phyloP scores from a whole-genome alignment of 2,888 invertebrate genomes.

The Acleris emargana region DNA sequence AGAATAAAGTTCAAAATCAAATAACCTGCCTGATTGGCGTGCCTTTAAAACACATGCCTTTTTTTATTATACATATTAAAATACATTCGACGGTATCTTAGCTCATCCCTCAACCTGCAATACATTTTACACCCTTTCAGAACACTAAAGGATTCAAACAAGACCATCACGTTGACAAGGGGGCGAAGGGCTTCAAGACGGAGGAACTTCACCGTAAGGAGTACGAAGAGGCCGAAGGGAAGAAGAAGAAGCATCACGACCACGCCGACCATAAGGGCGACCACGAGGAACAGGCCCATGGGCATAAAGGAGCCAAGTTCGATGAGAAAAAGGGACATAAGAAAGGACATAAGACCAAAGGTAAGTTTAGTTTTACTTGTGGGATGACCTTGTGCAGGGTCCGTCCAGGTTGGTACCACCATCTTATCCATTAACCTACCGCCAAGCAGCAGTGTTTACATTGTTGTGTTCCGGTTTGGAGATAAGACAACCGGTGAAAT shows the following conservation, averaged over 20 bases:
- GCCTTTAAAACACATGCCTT: no score
- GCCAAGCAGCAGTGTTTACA: no score
- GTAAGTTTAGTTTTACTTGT: constrained; percentile 51
- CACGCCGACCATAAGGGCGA: constrained; percentile 85
- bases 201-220: constrained; percentile 84
- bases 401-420: no score
- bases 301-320: constrained; percentile 87
- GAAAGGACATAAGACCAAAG: constrained; percentile 90
- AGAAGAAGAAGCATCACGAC: constrained; percentile 86
- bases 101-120: no score
- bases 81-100: no score
- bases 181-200: constrained; percentile 83
- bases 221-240: constrained; percentile 85
- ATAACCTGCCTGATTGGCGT: no score
- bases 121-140: constrained; percentile 52
- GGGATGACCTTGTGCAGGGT: no score
- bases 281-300: constrained; percentile 87
- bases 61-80: no score
- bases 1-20: no score
- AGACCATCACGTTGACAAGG: constrained; percentile 84
- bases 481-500: no score
- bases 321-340: constrained; percentile 90
- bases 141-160: constrained; percentile 83
- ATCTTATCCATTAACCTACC: no score
- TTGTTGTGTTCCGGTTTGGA: no score